Base-by-base conservation (phyloP, 1,140 invertebrate genomes). In the Musca vetustissima region DNA sequence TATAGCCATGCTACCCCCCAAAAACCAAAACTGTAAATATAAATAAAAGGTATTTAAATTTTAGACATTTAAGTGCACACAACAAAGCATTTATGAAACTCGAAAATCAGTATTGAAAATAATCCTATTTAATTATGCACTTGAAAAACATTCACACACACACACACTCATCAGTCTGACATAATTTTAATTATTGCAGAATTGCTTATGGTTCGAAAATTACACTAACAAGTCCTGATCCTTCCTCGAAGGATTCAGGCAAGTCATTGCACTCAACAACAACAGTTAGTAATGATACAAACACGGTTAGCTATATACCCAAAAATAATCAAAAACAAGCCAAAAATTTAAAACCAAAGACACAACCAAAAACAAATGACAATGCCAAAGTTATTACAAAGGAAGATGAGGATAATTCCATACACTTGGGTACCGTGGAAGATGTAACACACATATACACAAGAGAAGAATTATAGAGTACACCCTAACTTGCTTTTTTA, bases 211-310 rank as follows among this genome's bases (percentile, higher is more conserved):
- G 73, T 64, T 84, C 83, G 28, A 76, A 82, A 75, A 84, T 84
- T 48, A 83, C 82, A 73, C 75, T 84, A 65, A 83, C 81, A 59
- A 83, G 82, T 72, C 83, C 83, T 19, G 83, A 84, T 82, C 82
- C 83, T 52, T 77, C 81, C 4, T 77, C 81, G 64, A 74, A 73
- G 70, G 71, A 69, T 64, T 74, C 71, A 68, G 61, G 75, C 50
- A 61, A 72, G 64, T 68, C 73, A 7, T 19, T 61, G 70, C 71
- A 77, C 69, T 73, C 74, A 43, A 43, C 36, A 43, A 43, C 36
- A n/a, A 75, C 81, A 70, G 75, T 79, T 68, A 72, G 75, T 70
- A 83, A 77, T 73, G 68, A 78, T 66, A 80, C 76, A 66, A 74
- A 82, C 67, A 78, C 75, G 68, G 83, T 83, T 68, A 77, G 76